phyloP scores from a whole-genome alignment of 2,888 invertebrate genomes.

The Diarsia brunnea region DNA sequence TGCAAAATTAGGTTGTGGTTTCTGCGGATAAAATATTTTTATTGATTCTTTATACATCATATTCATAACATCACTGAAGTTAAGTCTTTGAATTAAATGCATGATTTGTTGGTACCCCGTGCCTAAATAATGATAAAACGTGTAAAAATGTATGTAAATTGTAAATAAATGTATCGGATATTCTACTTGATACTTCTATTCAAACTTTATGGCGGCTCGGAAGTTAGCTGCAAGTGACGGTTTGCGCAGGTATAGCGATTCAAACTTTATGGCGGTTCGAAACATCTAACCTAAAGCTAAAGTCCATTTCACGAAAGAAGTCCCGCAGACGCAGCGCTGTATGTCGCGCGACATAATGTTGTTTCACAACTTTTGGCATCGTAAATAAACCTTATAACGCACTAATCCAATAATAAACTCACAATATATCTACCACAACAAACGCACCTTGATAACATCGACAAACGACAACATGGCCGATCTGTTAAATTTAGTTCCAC shows the following conservation, averaged over 20 bases:
- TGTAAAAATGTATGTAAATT: conserved; percentile 70
- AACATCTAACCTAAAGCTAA: background rate
- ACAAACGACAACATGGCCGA: no score
- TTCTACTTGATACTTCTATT: conserved; percentile 50
- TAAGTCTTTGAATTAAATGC: conserved; percentile 5
- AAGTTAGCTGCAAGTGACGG: background rate
- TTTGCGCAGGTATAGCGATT: background rate
- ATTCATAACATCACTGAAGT: conserved; percentile 48
- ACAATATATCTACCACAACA: no score
- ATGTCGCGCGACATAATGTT: no score
- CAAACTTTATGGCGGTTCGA: background rate
- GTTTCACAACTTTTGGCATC: no score
- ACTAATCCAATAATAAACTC: no score
- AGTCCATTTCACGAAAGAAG: no score
- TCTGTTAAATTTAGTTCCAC: no score
- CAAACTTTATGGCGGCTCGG: background rate
- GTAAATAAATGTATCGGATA: conserved; percentile 65
- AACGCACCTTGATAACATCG: no score
- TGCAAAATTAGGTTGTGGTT: background rate
- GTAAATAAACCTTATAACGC: no score
- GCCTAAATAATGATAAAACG: conserved; percentile 60
- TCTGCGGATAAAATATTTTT: background rate
- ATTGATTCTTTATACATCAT: background rate
- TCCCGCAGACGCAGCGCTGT: no score
- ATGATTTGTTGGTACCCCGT: conserved; percentile 52